These are phyloP conservation scores for Plagiodera versicolora DNA, from an alignment of 2,888 invertebrate species.

Conservation along the genomic window DNA sequence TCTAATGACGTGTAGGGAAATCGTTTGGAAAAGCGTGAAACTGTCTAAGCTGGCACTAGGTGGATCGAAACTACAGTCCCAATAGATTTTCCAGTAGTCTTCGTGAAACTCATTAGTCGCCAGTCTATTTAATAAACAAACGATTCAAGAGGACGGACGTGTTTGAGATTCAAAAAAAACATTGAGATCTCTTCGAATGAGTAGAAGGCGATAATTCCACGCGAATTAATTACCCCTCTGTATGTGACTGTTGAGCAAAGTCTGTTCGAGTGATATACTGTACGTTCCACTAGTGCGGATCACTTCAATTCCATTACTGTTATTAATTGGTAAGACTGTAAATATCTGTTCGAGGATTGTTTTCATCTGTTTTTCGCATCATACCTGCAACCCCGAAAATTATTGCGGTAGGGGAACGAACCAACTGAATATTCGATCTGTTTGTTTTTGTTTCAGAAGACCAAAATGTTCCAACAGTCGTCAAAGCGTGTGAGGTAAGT, in stretches of 20 bases:
- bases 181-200: too few relatives aligned
- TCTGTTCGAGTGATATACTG: not conserved
- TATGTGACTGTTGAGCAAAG: not conserved
- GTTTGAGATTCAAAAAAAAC: too few relatives aligned
- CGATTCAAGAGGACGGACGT: too few relatives aligned
- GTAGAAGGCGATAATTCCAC: not conserved
- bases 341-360: too few relatives aligned
- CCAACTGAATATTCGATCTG: not conserved
- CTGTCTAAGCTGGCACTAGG: constrained; percentile 36
- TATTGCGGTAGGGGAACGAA: not conserved
- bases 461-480: constrained; percentile 17
- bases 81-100: constrained; percentile 16
- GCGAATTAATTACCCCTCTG: constrained; percentile 7
- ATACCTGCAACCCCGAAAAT: too few relatives aligned
- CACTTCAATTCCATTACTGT: too few relatives aligned
- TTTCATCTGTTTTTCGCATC: too few relatives aligned
- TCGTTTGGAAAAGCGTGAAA: constrained; percentile 23
- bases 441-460: constrained; percentile 29
- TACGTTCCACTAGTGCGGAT: not conserved
- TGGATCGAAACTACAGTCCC: constrained; percentile 22
- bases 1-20: constrained; percentile 28
- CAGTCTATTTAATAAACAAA: not conserved
- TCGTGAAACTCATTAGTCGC: not conserved
- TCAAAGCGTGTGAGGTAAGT: constrained; percentile 27
- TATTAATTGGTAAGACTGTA: too few relatives aligned